Evolutionary conservation across 2,888 invertebrate species (phyloP), one percentile per base, ranked within the genome.

Genomic region (Scaptodrosophila latifasciaeformis): DNA sequence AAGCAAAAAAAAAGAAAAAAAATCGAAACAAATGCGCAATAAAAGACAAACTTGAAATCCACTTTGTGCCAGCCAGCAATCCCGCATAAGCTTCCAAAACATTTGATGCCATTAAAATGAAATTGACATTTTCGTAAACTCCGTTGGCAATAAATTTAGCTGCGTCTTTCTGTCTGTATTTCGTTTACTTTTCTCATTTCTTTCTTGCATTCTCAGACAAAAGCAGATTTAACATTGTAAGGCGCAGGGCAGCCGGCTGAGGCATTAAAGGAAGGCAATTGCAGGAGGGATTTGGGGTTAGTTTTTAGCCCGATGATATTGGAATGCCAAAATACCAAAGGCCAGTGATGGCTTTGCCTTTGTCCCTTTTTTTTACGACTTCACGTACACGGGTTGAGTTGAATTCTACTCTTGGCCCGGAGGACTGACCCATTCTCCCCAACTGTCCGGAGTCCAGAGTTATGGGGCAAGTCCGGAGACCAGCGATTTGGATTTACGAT

Each of bases 51-150:
- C 65, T 62, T 42, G 47, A 65, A 81, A 72, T 76, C 76, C 70
- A 72, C 77, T 76, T 70, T 69, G 62, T 59, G 77, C 59, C 61
- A 70, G 79, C n/a, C n/a, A n/a, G n/a, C 59, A 68, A 75, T 65
- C n/a, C 62, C 56, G 63, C 55, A 78, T 59, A 71, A 71, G 79
- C 79, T 69, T 37, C 59, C 51, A 62, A 79, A 77, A 67, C 76
- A 80, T 77, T 80, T 81, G 63, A 74, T 64, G 82, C 50, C 64
- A 65, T 77, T 62, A 70, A 81, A 74, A 43, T 50, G 64, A 68
- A 81, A 77, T 80, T 81, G 77, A 80, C 78, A 81, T 80, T 77
- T 77, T 72, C 65, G 65, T 67, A 65, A 68, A 70, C 67, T 81
- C 62, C 74, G 65, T 58, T 64, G 77, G 74, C 65, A 81, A 79